Conservation (phyloP, 2,797 vertebrate species). For the Parambassis ranga region DNA sequence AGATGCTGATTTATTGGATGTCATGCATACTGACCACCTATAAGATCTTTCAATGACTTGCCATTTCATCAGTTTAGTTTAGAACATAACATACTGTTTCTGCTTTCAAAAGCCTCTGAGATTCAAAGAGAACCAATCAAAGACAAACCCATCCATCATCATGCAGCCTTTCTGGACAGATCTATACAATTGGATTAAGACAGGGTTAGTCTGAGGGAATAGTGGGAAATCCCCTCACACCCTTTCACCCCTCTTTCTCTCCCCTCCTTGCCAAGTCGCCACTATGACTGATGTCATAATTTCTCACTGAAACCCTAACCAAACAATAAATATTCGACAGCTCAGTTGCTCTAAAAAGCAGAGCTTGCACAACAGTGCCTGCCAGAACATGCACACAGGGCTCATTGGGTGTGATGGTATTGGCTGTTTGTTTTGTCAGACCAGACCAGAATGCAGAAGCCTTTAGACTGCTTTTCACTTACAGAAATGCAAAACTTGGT, state of each 20-base stretch:
- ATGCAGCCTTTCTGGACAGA: constrained; percentile 11
- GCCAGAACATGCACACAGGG: constrained; percentile 56
- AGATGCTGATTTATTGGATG: no score
- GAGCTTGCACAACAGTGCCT: constrained; percentile 63
- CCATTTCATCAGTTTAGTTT: neutral
- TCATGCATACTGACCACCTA: neutral
- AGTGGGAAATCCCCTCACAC: constrained; percentile 57
- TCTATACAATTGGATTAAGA: constrained; percentile 31
- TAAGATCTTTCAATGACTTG: neutral
- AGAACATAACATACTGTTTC: no score
- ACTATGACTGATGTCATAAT: constrained; percentile 57
- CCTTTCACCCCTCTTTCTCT: neutral
- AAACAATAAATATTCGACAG: constrained; percentile 75
- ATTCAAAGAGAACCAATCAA: constrained; percentile 24
- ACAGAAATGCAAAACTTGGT: neutral
- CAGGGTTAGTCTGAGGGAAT: constrained; percentile 27
- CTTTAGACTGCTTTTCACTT: neutral
- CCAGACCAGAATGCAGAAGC: neutral
- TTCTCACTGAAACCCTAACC: constrained; percentile 67
- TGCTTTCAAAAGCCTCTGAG: neutral
- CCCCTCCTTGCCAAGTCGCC: constrained; percentile 9
- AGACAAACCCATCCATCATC: constrained; percentile 17
- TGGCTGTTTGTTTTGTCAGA: constrained; percentile 27
- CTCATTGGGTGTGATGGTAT: constrained; percentile 20
- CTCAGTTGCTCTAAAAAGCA: constrained; percentile 65